phyloP scores from a whole-genome alignment of 64 coral and sea anemone genomes.

The Stichodactyla helianthus region DNA sequence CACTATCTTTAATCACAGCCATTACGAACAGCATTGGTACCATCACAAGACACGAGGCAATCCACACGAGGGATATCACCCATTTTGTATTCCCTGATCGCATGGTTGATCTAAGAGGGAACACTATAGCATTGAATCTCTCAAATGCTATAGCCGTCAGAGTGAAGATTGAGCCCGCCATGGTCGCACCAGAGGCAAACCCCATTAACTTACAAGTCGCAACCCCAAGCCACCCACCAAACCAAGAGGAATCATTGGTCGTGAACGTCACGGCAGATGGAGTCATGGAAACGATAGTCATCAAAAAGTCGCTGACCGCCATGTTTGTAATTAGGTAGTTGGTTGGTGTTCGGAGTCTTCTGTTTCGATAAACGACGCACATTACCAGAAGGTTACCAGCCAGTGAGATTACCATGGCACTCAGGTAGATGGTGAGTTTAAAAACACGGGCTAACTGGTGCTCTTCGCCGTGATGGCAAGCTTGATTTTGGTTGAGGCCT shows the following conservation, averaged over 20 bases:
- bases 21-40: slow-evolving; percentile 26
- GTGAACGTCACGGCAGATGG: slow-evolving; percentile 20
- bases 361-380: slow-evolving; percentile 34
- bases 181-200: slow-evolving; percentile 28
- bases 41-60: neutral
- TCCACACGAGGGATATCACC: slow-evolving; percentile 22
- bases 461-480: neutral
- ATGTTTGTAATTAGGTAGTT: slow-evolving; percentile 56
- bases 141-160: slow-evolving; percentile 48
- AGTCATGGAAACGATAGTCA: slow-evolving; percentile 34
- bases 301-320: slow-evolving; percentile 51
- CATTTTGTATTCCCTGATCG: slow-evolving; percentile 11
- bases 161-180: slow-evolving; percentile 52
- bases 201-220: slow-evolving; percentile 32
- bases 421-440: neutral
- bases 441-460: neutral
- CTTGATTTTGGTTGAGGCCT: neutral
- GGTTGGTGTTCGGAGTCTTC: slow-evolving; percentile 31
- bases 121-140: slow-evolving; percentile 46
- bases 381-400: slow-evolving; percentile 32
- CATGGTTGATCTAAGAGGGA: slow-evolving; percentile 25
- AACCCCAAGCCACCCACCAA: slow-evolving; percentile 17
- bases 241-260: neutral
- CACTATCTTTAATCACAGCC: neutral
- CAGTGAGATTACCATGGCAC: slow-evolving; percentile 21